phyloP scores from a whole-genome alignment of 1,140 invertebrate species.

The Procambarus clarkii region DNA sequence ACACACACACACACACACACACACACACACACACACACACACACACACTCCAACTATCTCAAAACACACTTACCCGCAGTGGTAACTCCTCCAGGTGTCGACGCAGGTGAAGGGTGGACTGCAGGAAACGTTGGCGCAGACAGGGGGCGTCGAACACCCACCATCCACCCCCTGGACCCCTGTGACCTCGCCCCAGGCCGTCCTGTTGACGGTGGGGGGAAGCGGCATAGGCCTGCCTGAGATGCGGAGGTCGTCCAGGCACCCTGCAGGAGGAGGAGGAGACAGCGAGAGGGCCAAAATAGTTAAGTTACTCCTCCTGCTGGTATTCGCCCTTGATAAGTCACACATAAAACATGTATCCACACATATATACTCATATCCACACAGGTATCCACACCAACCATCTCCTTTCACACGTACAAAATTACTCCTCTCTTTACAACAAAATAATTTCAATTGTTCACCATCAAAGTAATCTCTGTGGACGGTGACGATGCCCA shows the following conservation, averaged over 20 bases:
- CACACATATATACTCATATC: not conserved
- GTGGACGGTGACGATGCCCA: conserved; percentile 92
- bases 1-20: not conserved
- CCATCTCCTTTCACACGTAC: not conserved
- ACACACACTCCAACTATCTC: not conserved
- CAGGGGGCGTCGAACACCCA: conserved; percentile 14
- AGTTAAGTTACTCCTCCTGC: too few species aligned
- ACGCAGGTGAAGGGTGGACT: conserved; percentile 42
- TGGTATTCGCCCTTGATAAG: too few species aligned
- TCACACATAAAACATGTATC: too few species aligned
- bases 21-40: too few species aligned
- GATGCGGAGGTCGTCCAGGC: conserved; percentile 39
- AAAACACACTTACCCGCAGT: conserved; percentile 44
- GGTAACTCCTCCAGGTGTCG: conserved; percentile 33
- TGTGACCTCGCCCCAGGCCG: conserved; percentile 37
- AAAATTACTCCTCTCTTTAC: not conserved
- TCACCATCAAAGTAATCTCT: conserved; percentile 93
- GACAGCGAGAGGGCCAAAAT: too few species aligned
- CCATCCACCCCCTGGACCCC: not conserved
- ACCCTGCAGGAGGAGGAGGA: conserved; percentile 8
- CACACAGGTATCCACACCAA: not conserved
- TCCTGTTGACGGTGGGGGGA: conserved; percentile 37
- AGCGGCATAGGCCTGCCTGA: conserved; percentile 27
- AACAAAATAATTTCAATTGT: too few species aligned
- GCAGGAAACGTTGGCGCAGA: conserved; percentile 42